Evolutionary conservation across 1,140 invertebrate species (phyloP), one percentile per base, ranked within the genome.

Genomic region (Bradynema listronoti): DNA sequence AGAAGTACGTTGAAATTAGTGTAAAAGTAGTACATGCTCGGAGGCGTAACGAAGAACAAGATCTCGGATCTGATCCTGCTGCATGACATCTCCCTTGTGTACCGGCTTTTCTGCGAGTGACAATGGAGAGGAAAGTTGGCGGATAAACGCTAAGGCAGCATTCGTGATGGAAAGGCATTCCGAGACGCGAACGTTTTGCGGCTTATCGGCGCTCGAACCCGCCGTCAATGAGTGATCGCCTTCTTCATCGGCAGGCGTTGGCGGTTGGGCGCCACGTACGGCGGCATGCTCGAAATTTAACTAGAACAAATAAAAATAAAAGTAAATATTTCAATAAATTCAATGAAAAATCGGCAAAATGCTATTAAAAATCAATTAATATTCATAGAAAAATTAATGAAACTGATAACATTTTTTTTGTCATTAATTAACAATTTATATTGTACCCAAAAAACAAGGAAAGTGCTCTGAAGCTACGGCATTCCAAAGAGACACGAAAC

Each of bases 141-240:
- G 22, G n/a, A 65, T 41, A 5, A 55, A 22, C 19, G 64, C 47
- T 4, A 63, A 29, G 9, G 57, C 61, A 2, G 65, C 65, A 42
- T 68, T 64, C 24, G 62, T 65, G 19, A 65, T 46, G n/a, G 64
- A 65, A 19, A 68, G 60, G 24, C 64, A 68, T 36, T 65, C 63
- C 5, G 63, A 30, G 9, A 65, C 54, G 7, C 64, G 22, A 11
- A 39, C 24, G 33, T n/a, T n/a, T n/a, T n/a, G n/a, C n/a, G n/a
- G n/a, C n/a, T 24, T 43, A n/a, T 30, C 19, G 2, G 54, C 39
- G 1, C 14, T 30, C n/a, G 61, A 3, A n/a, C 24, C 29, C 3
- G n/a, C 22, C 11, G 22, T 27, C 1, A n/a, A n/a, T n/a, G n/a
- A n/a, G n/a, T n/a, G n/a, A n/a, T n/a, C n/a, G n/a, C 6, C 5